Conservation (phyloP, 2,888 invertebrate genomes). For the Melieria omissa region DNA sequence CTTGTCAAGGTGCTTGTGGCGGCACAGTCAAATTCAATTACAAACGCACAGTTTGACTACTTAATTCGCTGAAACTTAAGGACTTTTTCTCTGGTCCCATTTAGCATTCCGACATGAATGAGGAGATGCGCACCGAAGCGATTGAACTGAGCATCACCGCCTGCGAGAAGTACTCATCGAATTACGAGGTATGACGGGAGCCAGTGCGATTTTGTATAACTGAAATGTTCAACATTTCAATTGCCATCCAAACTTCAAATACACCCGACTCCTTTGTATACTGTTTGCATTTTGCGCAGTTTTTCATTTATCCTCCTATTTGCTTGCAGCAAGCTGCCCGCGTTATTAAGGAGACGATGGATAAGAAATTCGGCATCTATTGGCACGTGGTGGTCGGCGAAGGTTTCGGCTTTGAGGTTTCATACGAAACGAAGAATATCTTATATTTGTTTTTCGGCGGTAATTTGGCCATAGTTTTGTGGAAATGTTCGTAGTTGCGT, state of each 20-base stretch:
- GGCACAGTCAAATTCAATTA: constrained; percentile 9
- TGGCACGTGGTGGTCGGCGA: constrained; percentile 98
- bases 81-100: constrained; percentile 10
- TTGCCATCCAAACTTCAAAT: no score
- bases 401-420: constrained; percentile 92
- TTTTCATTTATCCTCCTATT: not conserved
- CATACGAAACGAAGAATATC: constrained; percentile 88
- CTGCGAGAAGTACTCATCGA: constrained; percentile 88
- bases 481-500: constrained; percentile 80
- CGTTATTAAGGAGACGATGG: constrained; percentile 94
- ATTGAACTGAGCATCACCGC: constrained; percentile 92
- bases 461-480: constrained; percentile 86
- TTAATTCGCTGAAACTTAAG: constrained; percentile 4
- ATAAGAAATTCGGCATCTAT: constrained; percentile 93
- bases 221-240: no score
- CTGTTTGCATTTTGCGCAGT: not conserved
- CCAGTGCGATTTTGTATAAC: not conserved
- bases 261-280: not conserved
- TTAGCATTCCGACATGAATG: constrained; percentile 91
- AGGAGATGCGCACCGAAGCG: constrained; percentile 90
- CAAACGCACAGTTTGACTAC: not conserved
- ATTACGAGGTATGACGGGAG: constrained; percentile 76
- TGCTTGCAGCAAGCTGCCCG: constrained; percentile 82
- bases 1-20: constrained; percentile 78
- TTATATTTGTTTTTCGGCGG: constrained; percentile 92